Base-by-base conservation (phyloP, 2,888 invertebrate genomes). In the Scaptodrosophila latifasciaeformis region DNA sequence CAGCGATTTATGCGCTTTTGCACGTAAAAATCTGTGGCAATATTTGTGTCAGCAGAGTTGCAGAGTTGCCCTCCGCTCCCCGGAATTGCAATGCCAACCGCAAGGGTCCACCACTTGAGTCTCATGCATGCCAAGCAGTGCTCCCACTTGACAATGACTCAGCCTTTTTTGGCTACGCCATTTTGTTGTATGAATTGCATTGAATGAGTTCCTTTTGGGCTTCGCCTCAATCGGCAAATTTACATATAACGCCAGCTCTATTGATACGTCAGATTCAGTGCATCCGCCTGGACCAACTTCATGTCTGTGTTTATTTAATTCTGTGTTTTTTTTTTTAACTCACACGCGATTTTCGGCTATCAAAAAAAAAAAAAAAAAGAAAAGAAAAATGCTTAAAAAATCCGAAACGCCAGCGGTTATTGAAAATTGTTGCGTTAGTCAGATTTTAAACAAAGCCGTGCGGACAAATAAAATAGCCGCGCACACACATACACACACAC, bases 291-390 rank as follows among this genome's bases (percentile, higher is more conserved):
- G 13, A 19, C 18, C 37, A 2, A 3, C 2, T 19, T 59, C 61
- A 61, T 54, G 59, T 74, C 62, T 60, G 58, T 81, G 80, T 82
- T 81, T 81, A 81, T 82, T 82, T 82, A 81, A 82, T 81, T 81
- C 69, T 29, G 51, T 56, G 66, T 68, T 76, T 74, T 57, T 79
- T 67, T 67, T 59, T n/a, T n/a, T n/a, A n/a, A n/a, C n/a, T n/a
- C n/a, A n/a, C n/a, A n/a, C 64, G 74, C 65, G 62, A 67, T 75
- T 75, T 75, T 70, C 12, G 19, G 34, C 45, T 43, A 15, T 10
- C 31, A 19, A 1, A 9, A 15, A 15, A 30, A 30, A 35, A 35
- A 35, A 13, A 37, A 37, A 13, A 40, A n/a, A n/a, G n/a, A n/a
- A n/a, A n/a, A n/a, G n/a, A n/a, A n/a, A n/a, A 40, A 54, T 27